phyloP scores from a whole-genome alignment of 2,888 invertebrate species.

The Vannuccia rotundouncinata region DNA sequence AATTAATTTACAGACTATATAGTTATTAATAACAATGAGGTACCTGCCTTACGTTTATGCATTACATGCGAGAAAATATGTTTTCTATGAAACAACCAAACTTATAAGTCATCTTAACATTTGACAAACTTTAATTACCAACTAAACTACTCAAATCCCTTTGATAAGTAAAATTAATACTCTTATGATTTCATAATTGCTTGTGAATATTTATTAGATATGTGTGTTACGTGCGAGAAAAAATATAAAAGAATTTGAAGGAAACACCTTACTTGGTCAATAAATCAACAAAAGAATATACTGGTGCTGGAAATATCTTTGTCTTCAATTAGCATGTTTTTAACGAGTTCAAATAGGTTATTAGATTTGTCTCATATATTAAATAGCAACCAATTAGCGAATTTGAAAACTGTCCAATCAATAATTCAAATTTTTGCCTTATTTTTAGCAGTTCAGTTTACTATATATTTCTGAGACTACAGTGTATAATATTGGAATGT shows the following conservation, averaged over 20 bases:
- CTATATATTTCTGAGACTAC: not conserved
- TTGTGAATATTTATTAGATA: not conserved
- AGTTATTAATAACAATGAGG: not conserved
- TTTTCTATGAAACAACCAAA: not conserved
- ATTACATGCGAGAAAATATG: not conserved
- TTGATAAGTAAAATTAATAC: not conserved
- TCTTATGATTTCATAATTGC: not conserved
- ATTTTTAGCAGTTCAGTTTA: not conserved
- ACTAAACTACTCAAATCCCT: not conserved
- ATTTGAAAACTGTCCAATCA: not conserved
- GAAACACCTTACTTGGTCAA: not conserved
- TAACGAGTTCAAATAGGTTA: not conserved
- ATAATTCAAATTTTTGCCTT: not conserved
- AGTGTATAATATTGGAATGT: not conserved
- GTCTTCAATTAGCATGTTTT: not conserved
- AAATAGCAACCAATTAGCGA: not conserved
- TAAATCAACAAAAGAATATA: not conserved
- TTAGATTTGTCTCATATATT: not conserved
- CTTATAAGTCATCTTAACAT: not conserved
- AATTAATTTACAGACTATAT: not conserved
- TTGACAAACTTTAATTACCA: not conserved
- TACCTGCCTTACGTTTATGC: not conserved
- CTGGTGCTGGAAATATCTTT: not conserved
- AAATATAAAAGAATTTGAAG: not conserved
- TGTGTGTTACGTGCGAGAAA: not conserved